phyloP scores from a whole-genome alignment of 1,140 invertebrate species.

The Brachionus paranguensis region DNA sequence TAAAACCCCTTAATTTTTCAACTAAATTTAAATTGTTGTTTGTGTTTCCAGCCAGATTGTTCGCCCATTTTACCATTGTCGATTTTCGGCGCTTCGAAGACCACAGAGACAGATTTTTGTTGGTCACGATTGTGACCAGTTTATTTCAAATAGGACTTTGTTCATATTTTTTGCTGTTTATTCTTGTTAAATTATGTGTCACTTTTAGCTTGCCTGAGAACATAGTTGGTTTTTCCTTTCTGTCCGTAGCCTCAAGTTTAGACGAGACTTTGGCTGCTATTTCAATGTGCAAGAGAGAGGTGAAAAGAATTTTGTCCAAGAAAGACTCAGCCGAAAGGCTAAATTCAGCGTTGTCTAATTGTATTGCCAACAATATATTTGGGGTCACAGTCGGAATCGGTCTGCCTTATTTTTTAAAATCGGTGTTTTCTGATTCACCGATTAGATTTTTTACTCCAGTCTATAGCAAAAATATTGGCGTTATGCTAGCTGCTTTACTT shows the following conservation, averaged over 20 bases:
- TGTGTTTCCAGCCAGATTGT: neutral
- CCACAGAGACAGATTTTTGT: neutral
- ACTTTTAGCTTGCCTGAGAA: neutral
- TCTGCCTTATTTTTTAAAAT: slow-evolving; percentile 16
- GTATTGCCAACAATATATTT: slow-evolving; percentile 10
- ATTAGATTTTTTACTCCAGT: neutral
- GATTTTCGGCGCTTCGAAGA: slow-evolving; percentile 3
- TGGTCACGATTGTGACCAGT: neutral
- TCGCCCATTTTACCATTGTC: slow-evolving; percentile 12
- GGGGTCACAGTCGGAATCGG: neutral
- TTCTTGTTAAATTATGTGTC: neutral
- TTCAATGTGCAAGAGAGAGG: neutral
- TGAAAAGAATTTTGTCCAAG: neutral
- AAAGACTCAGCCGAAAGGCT: neutral
- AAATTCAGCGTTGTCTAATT: slow-evolving; percentile 3
- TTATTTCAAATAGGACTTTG: slow-evolving; percentile 8
- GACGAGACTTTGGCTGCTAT: neutral
- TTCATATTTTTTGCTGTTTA: slow-evolving; percentile 19
- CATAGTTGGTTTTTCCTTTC: neutral
- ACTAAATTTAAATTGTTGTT: slow-evolving; percentile 18
- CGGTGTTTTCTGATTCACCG: neutral
- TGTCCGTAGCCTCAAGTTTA: neutral
- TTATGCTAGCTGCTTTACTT: neutral
- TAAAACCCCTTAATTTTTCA: slow-evolving; percentile 19
- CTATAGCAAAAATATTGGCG: neutral